These are phyloP conservation scores for Microchrysa polita DNA, from an alignment of 2,888 invertebrate species.

Conservation along the genomic window DNA sequence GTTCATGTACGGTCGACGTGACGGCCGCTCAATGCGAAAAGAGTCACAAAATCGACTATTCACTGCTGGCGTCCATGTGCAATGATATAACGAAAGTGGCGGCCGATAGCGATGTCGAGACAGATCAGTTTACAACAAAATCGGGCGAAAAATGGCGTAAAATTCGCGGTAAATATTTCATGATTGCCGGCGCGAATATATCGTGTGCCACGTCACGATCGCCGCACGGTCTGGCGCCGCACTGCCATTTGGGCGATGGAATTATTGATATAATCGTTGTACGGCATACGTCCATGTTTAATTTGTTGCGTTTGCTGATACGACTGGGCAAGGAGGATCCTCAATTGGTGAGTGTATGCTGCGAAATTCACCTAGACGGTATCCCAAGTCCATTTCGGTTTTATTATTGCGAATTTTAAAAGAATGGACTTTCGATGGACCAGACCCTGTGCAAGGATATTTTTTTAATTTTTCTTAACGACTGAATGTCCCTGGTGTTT, in stretches of 20 bases:
- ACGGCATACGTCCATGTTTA: constrained; percentile 74
- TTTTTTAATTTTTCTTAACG: neutral
- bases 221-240: constrained; percentile 80
- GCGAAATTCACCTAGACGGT: too few relatives aligned
- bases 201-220: constrained; percentile 79
- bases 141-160: constrained; percentile 65
- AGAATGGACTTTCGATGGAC: too few relatives aligned
- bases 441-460: neutral
- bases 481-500: neutral
- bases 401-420: too few relatives aligned
- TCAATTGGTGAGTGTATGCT: constrained; percentile 68
- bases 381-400: too few relatives aligned
- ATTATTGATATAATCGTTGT: constrained; percentile 80
- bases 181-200: constrained; percentile 80
- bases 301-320: constrained; percentile 75
- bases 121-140: constrained; percentile 46
- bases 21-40: neutral
- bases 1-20: neutral
- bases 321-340: constrained; percentile 71
- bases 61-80: constrained; percentile 21
- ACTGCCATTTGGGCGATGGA: constrained; percentile 83
- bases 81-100: neutral
- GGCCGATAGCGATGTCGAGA: too few relatives aligned
- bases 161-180: constrained; percentile 77
- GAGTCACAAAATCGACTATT: constrained; percentile 45